Base-by-base conservation (phyloP, 2,797 vertebrate species). In the Odontamblyopus rebecca region DNA sequence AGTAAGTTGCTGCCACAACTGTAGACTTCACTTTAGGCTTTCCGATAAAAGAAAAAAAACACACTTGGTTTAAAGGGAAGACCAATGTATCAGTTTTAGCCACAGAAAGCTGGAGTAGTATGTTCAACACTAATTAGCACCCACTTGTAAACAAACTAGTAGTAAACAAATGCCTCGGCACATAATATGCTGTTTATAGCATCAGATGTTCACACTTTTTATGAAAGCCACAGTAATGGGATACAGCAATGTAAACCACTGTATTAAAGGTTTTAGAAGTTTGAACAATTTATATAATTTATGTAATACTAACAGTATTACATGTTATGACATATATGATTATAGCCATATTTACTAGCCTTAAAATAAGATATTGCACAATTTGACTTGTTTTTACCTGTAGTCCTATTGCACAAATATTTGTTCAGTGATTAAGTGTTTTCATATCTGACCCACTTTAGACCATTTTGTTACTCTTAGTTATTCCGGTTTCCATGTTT, bases 121-220 rank as follows among this genome's bases (percentile, higher is more conserved):
- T 15, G 9, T 71, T 74, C 13, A 79, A 82, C 77, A 76, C 79
- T 75, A 85, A 84, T 88, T 85, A 77, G 71, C 84, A 73, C 71
- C 63, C 50, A 67, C 38, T 83, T 50, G 50, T 67, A 67, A 67
- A 67, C 66, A 67, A 67, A 30, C 48, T 41, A 71, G 72, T 75
- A 59, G 73, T 81, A 83, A 86, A 88, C 78, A 84, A 82, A 79
- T 29, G 44, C 44, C 16, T 7, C 29, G 70, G 59, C 70, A 79
- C 66, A 65, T 83, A 81, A 84, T 83, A 78, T 75, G 79, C 74
- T 80, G 78, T 83, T 82, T 76, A 60, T 26, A 69, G 70, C 69
- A 56, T 80, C 73, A 57, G 57, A 44, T 70, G 61, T 74, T 68
- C 66, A 68, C 51, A 56, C 51, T 53, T 66, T 66, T 54, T 54